Conservation (phyloP, 2,888 invertebrate species). For the Rhogogaster chlorosoma region DNA sequence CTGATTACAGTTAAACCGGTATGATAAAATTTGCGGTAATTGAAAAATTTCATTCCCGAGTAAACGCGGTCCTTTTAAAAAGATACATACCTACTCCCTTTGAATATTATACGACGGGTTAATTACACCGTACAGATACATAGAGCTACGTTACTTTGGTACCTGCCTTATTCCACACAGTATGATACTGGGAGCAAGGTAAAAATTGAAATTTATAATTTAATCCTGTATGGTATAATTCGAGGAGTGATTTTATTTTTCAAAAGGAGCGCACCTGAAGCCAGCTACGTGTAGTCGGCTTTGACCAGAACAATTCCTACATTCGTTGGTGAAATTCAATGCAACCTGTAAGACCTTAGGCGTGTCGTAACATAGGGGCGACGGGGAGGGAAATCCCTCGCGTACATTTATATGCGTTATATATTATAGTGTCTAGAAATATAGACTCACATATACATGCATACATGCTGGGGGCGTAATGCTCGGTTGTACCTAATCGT, state of each 20-base stretch:
- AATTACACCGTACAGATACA: not conserved
- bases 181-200: not conserved
- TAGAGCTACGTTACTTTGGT: not conserved
- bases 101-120: not conserved
- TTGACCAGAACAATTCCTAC: slow-evolving; percentile 35
- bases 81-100: not conserved
- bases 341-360: slow-evolving; percentile 12
- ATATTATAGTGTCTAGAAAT: not conserved
- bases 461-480: not conserved
- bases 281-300: slow-evolving; percentile 24
- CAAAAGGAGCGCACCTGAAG: not conserved
- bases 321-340: not conserved
- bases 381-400: not conserved
- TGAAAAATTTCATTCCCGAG: not conserved
- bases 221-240: slow-evolving; percentile 4
- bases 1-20: not conserved
- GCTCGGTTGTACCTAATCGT: slow-evolving; percentile 15
- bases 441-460: not conserved
- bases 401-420: not conserved
- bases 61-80: not conserved
- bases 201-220: not conserved
- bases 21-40: not conserved
- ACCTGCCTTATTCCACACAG: too few species aligned
- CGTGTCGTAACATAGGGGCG: not conserved
- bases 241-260: slow-evolving; percentile 8